phyloP scores from a whole-genome alignment of 2,797 vertebrate species.

The Dryobates pubescens region DNA sequence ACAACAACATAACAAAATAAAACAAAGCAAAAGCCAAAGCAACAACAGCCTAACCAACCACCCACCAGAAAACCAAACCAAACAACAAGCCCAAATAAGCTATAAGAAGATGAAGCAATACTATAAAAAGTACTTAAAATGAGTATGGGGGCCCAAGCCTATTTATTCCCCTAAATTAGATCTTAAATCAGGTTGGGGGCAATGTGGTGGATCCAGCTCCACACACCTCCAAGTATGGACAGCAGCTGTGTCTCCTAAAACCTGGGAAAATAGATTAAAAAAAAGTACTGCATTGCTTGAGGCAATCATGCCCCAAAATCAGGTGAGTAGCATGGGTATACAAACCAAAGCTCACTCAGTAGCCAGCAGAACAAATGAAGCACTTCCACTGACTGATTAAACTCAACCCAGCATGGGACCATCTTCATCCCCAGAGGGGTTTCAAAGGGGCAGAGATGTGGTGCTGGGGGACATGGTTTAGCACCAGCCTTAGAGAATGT shows the following conservation, averaged over 20 bases:
- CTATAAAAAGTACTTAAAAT: constrained; percentile 9
- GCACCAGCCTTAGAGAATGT: too few relatives aligned
- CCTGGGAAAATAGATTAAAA: not conserved
- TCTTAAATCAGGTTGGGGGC: not conserved
- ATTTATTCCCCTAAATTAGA: not conserved
- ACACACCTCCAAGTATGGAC: not conserved
- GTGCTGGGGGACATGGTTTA: too few relatives aligned
- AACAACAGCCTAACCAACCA: too few relatives aligned
- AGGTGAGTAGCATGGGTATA: not conserved
- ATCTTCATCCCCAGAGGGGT: too few relatives aligned
- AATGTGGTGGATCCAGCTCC: not conserved
- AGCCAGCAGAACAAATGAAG: not conserved
- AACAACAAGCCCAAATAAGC: not conserved
- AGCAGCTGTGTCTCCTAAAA: not conserved
- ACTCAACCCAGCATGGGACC: not conserved
- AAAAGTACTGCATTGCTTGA: not conserved
- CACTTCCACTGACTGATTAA: not conserved
- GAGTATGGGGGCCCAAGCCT: not conserved
- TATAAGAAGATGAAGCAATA: not conserved
- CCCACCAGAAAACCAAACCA: too few relatives aligned
- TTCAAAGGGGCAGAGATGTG: too few relatives aligned
- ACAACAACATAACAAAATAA: too few relatives aligned
- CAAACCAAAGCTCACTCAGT: not conserved
- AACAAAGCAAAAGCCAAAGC: too few relatives aligned
- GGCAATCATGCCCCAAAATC: not conserved